These are phyloP conservation scores for Plutomurus gul DNA, from an alignment of 1,140 invertebrate species.

Conservation along the genomic window DNA sequence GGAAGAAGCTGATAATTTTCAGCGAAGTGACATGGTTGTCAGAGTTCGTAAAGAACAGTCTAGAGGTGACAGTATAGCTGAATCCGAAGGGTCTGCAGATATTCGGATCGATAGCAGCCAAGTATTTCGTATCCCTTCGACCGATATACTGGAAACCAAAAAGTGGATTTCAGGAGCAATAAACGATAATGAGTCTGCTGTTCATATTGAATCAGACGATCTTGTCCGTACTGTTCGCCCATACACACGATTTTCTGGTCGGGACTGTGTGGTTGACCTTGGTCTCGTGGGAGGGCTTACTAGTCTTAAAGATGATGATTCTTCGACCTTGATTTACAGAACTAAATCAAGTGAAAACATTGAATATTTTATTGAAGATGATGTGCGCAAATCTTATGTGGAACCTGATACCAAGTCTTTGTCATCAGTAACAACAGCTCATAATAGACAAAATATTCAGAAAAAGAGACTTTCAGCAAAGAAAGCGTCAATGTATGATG, in stretches of 20 bases:
- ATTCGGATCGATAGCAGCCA: background rate
- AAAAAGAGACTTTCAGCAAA: too few relatives aligned
- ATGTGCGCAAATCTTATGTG: background rate
- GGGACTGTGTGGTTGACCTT: background rate
- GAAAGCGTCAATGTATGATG: too few relatives aligned
- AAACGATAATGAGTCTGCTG: background rate
- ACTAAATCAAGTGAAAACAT: background rate
- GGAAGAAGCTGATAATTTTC: background rate
- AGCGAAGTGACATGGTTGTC: constrained; percentile 19
- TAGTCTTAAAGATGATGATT: background rate
- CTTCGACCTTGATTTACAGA: constrained; percentile 3
- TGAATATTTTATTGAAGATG: background rate
- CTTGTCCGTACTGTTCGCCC: background rate
- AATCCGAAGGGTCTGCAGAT: background rate
- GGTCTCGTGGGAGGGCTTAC: constrained; percentile 22
- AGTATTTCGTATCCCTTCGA: constrained; percentile 40
- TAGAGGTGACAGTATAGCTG: background rate
- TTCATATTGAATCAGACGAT: background rate
- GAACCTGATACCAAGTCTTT: background rate
- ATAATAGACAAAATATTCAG: too few relatives aligned
- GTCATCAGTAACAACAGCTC: too few relatives aligned
- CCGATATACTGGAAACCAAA: constrained; percentile 30
- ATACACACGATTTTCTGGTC: background rate
- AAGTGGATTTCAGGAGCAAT: constrained; percentile 22
- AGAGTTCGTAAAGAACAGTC: background rate